These are phyloP conservation scores for Myathropa florea DNA, from an alignment of 2,888 invertebrate genomes.

Conservation along the genomic window DNA sequence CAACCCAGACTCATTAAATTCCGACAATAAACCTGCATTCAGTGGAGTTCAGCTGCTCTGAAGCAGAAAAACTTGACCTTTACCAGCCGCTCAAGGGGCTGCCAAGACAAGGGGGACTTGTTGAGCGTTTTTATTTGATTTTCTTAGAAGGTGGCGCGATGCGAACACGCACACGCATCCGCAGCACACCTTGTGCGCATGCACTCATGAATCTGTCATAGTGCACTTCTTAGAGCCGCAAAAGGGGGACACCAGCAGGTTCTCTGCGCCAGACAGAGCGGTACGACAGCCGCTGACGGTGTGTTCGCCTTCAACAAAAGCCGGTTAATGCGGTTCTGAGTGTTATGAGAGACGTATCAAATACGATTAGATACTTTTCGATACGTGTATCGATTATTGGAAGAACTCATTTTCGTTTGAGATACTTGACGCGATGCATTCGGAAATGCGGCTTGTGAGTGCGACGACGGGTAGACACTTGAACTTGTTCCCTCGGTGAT, in stretches of 20 bases:
- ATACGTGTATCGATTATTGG: neutral
- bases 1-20: neutral
- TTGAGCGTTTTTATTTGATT: neutral
- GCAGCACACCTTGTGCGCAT: neutral
- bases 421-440: neutral
- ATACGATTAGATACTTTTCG: neutral
- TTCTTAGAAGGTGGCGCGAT: neutral
- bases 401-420: neutral
- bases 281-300: neutral
- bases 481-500: conserved; percentile 2
- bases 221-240: neutral
- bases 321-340: neutral
- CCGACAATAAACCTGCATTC: neutral
- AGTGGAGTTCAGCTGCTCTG: neutral
- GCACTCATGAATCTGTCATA: neutral
- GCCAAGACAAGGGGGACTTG: neutral
- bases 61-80: neutral
- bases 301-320: neutral
- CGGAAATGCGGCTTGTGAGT: neutral
- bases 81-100: neutral
- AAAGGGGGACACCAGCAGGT: neutral
- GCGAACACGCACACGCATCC: neutral
- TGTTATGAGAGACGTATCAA: neutral
- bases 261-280: too few species aligned
- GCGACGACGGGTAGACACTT: neutral